These are phyloP conservation scores for Phalloptychus januarius DNA, from an alignment of 2,797 vertebrate genomes.

Conservation along the genomic window DNA sequence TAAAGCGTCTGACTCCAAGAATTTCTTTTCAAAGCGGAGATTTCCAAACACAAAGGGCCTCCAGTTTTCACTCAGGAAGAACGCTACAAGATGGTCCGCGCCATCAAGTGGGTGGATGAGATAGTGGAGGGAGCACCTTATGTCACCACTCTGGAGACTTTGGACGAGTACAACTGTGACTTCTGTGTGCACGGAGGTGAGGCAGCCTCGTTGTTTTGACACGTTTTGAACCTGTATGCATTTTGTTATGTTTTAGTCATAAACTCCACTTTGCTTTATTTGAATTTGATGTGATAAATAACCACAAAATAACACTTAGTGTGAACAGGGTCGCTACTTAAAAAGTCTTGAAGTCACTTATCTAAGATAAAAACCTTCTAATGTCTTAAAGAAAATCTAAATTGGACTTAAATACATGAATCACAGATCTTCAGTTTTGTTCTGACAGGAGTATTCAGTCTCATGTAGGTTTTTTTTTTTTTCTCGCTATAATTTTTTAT, in stretches of 20 bases:
- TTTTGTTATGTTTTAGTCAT: background rate
- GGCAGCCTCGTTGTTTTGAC: background rate
- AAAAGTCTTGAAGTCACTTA: too few relatives aligned
- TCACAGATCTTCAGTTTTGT: too few relatives aligned
- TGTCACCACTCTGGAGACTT: conserved; percentile 93
- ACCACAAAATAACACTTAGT: background rate
- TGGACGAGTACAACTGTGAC: conserved; percentile 93
- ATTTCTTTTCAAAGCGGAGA: conserved; percentile 83
- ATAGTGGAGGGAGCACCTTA: conserved; percentile 94
- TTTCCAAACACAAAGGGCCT: conserved; percentile 96
- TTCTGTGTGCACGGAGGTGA: conserved; percentile 89
- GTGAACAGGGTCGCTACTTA: too few relatives aligned
- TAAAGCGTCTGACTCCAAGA: background rate
- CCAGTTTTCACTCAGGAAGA: conserved; percentile 97
- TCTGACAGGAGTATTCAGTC: too few relatives aligned
- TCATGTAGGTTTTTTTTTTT: too few relatives aligned
- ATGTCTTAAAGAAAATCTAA: too few relatives aligned
- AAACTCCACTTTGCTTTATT: background rate
- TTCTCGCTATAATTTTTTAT: too few relatives aligned
- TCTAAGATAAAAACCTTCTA: too few relatives aligned
- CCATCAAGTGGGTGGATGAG: conserved; percentile 99
- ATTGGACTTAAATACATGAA: too few relatives aligned
- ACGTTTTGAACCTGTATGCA: too few relatives aligned
- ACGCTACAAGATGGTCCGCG: conserved; percentile 95
- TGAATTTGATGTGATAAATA: background rate